A percentile compares a stretch with the other conserved stretches of the same genome.
Evolutionary conservation across 2,797 vertebrate genomes (phyloP).

Genomic region (Paguma larvata): DNA sequence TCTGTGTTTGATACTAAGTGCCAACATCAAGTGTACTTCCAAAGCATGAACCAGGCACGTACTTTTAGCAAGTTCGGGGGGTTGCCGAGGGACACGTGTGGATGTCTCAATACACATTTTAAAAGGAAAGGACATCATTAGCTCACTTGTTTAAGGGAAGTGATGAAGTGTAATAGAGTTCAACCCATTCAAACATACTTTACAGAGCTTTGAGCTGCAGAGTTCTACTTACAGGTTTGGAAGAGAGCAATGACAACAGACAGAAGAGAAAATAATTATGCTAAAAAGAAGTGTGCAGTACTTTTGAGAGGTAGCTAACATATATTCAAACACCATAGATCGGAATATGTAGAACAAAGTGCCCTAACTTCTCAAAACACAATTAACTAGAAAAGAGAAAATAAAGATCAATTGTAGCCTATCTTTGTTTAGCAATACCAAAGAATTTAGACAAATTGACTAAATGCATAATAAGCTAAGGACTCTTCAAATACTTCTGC

Average conservation of each 20-base stretch:
- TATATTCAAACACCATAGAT: background rate
- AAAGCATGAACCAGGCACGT: constrained; percentile 43
- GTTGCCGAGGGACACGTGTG: constrained; percentile 29
- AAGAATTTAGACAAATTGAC: background rate
- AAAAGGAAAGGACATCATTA: background rate
- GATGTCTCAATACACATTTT: constrained; percentile 74
- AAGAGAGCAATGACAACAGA: constrained; percentile 5
- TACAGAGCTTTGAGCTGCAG: constrained; percentile 37
- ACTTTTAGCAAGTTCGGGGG: constrained; percentile 64
- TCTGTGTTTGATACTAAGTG: constrained; percentile 23
- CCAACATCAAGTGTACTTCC: background rate
- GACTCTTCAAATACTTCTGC: background rate
- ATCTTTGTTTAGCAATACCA: constrained; percentile 4
- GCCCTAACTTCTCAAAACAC: background rate
- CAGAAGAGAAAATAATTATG: constrained; percentile 29
- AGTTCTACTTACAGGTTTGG: background rate
- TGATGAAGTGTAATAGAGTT: constrained; percentile 70
- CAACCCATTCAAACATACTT: constrained; percentile 75
- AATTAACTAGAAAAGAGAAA: background rate
- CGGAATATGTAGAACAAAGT: background rate
- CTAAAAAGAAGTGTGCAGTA: constrained; percentile 39
- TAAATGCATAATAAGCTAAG: background rate
- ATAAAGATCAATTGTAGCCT: background rate
- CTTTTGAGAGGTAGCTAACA: constrained; percentile 26
- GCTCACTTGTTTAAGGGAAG: constrained; percentile 48